Conservation (phyloP, 2,113 vertebrate genomes). For the Aplodontia rufa region DNA sequence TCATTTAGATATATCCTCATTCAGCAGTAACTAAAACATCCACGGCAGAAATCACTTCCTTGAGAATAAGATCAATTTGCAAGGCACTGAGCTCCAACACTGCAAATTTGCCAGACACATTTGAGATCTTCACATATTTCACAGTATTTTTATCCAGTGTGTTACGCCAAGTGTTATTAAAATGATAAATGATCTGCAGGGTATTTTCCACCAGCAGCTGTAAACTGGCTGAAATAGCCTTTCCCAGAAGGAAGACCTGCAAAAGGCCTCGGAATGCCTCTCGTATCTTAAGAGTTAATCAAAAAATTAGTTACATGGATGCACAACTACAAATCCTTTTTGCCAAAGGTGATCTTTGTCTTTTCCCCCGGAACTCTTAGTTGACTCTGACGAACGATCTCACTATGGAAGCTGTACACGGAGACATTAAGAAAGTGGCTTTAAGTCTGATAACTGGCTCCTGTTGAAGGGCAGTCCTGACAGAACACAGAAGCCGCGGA, state of each 20-base stretch:
- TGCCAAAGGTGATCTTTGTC: constrained; percentile 41
- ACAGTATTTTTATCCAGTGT: background rate
- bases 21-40: background rate
- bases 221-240: constrained; percentile 24
- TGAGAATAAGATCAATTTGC: constrained; percentile 17
- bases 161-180: constrained; percentile 36
- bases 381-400: constrained; percentile 23
- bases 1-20: background rate
- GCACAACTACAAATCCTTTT: constrained; percentile 38
- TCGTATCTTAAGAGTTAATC: constrained; percentile 68
- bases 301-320: constrained; percentile 48
- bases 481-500: background rate
- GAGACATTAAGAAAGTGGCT: background rate
- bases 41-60: background rate
- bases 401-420: background rate
- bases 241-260: constrained; percentile 48
- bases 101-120: background rate
- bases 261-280: constrained; percentile 58
- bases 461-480: background rate
- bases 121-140: background rate
- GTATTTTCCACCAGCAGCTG: constrained; percentile 22
- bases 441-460: background rate
- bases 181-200: background rate
- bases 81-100: background rate
- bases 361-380: constrained; percentile 46